Evolutionary conservation across 2,888 invertebrate genomes (phyloP).

Genomic region (Dolomedes plantarius): DNA sequence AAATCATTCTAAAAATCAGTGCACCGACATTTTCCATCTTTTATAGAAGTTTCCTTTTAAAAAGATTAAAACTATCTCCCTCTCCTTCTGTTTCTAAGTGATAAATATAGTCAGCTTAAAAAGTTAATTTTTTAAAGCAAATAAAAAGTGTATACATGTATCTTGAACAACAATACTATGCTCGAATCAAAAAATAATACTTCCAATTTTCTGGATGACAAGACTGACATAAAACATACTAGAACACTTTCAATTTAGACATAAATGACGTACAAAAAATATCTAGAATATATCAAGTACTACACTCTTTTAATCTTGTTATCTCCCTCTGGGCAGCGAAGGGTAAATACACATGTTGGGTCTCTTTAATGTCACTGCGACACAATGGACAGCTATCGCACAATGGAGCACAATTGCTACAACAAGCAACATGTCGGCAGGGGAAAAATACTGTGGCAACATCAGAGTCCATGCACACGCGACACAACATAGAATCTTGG

Average conservation of each 20-base stretch:
- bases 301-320: constrained; percentile 1
- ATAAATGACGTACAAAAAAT: background rate
- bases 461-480: constrained; percentile 90
- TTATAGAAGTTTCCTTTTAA: no score
- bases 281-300: background rate
- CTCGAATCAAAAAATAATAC: background rate
- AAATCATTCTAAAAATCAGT: no score
- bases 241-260: background rate
- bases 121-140: no score
- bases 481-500: constrained; percentile 86
- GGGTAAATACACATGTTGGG: constrained; percentile 78
- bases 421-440: constrained; percentile 91
- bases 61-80: no score
- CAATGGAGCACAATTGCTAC: constrained; percentile 85
- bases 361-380: constrained; percentile 83
- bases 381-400: constrained; percentile 87
- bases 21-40: no score
- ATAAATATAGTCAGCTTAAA: no score
- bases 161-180: no score
- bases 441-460: constrained; percentile 91
- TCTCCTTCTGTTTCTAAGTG: no score
- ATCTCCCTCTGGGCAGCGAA: constrained; percentile 33
- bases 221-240: background rate
- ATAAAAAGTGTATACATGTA: no score
- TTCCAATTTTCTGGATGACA: background rate